Conservation (phyloP, 2,797 vertebrate genomes). For the Melanotaenia nigrans region DNA sequence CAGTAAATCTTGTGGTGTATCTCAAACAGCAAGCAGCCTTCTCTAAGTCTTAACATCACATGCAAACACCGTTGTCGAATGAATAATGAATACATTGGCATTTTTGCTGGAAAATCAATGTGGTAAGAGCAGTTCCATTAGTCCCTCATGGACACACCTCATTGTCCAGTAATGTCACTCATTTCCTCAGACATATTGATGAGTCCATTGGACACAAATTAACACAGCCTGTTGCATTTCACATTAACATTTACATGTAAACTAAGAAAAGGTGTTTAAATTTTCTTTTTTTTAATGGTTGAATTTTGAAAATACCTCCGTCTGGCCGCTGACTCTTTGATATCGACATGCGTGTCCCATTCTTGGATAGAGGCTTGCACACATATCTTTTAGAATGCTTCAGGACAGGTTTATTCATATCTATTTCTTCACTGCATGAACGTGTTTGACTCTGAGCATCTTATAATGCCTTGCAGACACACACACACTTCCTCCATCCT, state of each 20-base stretch:
- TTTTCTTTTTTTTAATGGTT: neutral
- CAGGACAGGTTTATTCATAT: slow-evolving; percentile 60
- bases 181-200: slow-evolving; percentile 74
- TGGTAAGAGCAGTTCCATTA: slow-evolving; percentile 68
- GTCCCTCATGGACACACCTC: slow-evolving; percentile 65
- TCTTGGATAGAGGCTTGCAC: slow-evolving; percentile 41
- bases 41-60: slow-evolving; percentile 54
- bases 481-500: slow-evolving; percentile 16
- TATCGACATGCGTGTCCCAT: slow-evolving; percentile 6
- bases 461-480: slow-evolving; percentile 41
- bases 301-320: slow-evolving; percentile 9
- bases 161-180: slow-evolving; percentile 72
- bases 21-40: slow-evolving; percentile 52
- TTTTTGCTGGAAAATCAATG: slow-evolving; percentile 79
- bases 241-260: slow-evolving; percentile 38
- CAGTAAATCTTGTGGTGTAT: slow-evolving; percentile 46
- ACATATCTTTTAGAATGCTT: slow-evolving; percentile 44
- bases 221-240: slow-evolving; percentile 69
- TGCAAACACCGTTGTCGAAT: slow-evolving; percentile 61
- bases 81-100: slow-evolving; percentile 83
- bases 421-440: slow-evolving; percentile 57
- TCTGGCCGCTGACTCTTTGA: slow-evolving; percentile 11
- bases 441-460: slow-evolving; percentile 52
- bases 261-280: slow-evolving; percentile 15
- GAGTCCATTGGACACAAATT: slow-evolving; percentile 36